Evolutionary conservation across 2,888 invertebrate species (phyloP).

Genomic region (Melipona beecheii): DNA sequence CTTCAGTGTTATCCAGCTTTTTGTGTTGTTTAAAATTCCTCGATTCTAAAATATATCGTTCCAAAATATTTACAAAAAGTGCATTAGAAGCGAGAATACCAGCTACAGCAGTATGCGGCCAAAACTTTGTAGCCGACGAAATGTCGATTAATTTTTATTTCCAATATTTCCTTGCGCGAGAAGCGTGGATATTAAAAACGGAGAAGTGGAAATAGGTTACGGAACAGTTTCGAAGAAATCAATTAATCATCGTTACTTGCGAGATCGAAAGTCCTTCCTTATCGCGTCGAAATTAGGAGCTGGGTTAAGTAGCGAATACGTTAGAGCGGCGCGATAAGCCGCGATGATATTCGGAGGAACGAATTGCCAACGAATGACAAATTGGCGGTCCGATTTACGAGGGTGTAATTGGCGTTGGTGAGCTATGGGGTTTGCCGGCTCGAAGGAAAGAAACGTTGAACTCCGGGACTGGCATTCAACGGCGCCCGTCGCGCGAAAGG

Average conservation of each 20-base stretch:
- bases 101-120: too few species aligned
- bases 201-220: background rate
- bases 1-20: too few species aligned
- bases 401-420: constrained; percentile 74
- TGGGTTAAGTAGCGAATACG: constrained; percentile 50
- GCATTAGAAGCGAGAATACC: too few species aligned
- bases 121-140: too few species aligned
- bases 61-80: too few species aligned
- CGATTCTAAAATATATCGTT: too few species aligned
- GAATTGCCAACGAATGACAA: constrained; percentile 72
- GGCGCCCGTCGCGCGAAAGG: constrained; percentile 26
- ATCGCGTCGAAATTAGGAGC: constrained; percentile 52
- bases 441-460: constrained; percentile 64
- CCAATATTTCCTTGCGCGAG: background rate
- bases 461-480: constrained; percentile 21
- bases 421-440: constrained; percentile 40
- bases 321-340: constrained; percentile 68
- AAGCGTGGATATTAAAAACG: background rate
- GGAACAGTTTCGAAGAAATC: constrained; percentile 31
- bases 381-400: constrained; percentile 76
- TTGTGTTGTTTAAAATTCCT: too few species aligned
- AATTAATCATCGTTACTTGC: constrained; percentile 44
- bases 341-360: constrained; percentile 71
- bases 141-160: too few species aligned
- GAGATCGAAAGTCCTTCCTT: constrained; percentile 33